These are phyloP conservation scores for Neolamprologus ventralis DNA, from an alignment of 2,113 vertebrate genomes.

Conservation along the genomic window DNA sequence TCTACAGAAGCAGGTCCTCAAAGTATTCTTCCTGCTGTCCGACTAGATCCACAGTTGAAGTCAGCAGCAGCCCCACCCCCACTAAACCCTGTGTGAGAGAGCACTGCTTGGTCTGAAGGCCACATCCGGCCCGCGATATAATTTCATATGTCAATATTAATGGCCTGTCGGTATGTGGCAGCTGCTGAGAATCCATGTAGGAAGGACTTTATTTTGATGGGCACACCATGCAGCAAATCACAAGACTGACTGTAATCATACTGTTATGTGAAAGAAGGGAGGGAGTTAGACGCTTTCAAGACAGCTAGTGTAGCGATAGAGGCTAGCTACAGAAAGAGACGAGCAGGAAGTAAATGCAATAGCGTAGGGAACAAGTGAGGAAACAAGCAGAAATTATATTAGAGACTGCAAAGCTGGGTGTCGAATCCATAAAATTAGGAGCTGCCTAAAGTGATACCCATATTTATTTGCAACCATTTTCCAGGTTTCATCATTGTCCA, in stretches of 20 bases:
- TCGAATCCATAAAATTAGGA: neutral
- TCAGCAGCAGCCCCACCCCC: neutral
- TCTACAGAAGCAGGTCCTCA: neutral
- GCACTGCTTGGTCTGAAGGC: neutral
- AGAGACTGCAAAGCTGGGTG: neutral
- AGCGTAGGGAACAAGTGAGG: fast-evolving
- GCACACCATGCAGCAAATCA: neutral
- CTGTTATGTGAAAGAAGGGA: neutral
- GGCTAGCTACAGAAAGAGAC: neutral
- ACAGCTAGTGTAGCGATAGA: neutral
- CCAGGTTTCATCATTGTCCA: neutral
- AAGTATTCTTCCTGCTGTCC: neutral
- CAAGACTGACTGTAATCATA: neutral
- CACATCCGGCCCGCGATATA: neutral
- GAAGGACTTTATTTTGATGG: neutral
- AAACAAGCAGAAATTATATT: neutral
- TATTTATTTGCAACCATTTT: neutral
- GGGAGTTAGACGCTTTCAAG: neutral
- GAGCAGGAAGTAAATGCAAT: neutral
- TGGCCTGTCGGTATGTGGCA: neutral
- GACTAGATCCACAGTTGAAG: neutral
- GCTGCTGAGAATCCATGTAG: neutral
- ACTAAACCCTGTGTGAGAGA: neutral
- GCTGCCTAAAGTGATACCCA: neutral
- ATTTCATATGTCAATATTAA: neutral